Evolutionary conservation across 2,113 vertebrate genomes (phyloP).

Genomic region (Platycercus adscitus): DNA sequence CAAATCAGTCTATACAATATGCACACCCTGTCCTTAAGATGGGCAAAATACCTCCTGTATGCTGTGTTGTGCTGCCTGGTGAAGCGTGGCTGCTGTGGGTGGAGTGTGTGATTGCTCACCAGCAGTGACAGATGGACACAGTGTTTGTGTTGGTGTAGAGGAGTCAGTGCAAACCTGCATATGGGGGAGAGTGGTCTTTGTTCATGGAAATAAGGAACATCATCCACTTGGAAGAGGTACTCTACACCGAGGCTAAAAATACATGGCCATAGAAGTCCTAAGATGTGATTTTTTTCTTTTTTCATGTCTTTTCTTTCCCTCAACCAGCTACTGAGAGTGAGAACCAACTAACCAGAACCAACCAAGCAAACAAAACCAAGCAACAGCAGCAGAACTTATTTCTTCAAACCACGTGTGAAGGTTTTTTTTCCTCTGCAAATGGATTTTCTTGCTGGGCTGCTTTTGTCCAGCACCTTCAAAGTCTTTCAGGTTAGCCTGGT

Average conservation of each 20-base stretch:
- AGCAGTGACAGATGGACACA: neutral
- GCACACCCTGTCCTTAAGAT: neutral
- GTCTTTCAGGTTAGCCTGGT: neutral
- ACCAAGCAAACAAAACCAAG: neutral
- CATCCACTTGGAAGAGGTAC: neutral
- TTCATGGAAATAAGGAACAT: neutral
- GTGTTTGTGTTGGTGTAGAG: neutral
- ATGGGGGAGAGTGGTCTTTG: neutral
- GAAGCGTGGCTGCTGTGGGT: neutral
- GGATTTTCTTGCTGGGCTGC: neutral
- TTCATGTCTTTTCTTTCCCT: neutral
- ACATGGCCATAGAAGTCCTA: neutral
- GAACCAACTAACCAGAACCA: neutral
- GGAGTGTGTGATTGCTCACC: neutral
- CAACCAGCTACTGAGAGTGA: neutral
- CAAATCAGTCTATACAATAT: neutral
- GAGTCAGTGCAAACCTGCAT: neutral
- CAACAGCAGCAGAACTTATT: neutral
- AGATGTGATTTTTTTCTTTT: neutral
- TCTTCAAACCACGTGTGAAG: neutral
- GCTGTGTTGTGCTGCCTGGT: neutral
- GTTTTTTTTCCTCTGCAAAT: neutral
- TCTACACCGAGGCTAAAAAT: neutral
- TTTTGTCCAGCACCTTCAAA: neutral
- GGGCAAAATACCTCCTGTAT: neutral